Evolutionary conservation across 2,888 invertebrate genomes (phyloP).

Genomic region (Melanostoma scalare): DNA sequence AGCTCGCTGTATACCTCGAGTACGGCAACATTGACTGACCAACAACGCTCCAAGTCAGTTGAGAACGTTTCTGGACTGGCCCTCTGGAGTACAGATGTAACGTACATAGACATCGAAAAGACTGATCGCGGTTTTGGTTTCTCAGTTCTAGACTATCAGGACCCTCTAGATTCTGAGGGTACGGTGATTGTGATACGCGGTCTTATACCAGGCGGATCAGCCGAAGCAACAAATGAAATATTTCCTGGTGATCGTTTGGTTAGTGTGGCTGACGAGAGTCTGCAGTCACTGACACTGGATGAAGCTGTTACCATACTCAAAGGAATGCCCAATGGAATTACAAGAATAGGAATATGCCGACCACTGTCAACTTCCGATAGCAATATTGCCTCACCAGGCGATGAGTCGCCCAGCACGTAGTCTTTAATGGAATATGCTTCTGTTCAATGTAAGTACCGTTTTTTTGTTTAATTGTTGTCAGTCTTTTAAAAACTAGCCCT

Average conservation of each 20-base stretch:
- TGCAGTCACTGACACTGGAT: conserved; percentile 96
- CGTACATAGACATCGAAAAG: conserved; percentile 95
- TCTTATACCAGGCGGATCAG: conserved; percentile 98
- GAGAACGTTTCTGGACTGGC: conserved; percentile 97
- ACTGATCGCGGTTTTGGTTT: conserved; percentile 98
- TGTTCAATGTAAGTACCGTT: conserved; percentile 77
- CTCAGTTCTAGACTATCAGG: conserved; percentile 98
- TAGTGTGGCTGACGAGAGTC: conserved; percentile 94
- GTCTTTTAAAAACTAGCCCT: not conserved
- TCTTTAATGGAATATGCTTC: conserved; percentile 75
- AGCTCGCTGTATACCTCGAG: conserved; percentile 95
- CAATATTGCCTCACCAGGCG: conserved; percentile 81
- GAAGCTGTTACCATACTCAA: conserved; percentile 98
- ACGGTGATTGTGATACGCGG: conserved; percentile 98
- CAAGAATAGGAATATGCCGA: conserved; percentile 95
- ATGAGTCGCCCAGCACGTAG: conserved; percentile 81
- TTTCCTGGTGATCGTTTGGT: conserved; percentile 97
- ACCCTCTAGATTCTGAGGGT: conserved; percentile 96
- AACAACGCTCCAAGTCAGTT: conserved; percentile 93
- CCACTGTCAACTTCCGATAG: conserved; percentile 84
- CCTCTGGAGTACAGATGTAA: conserved; percentile 97
- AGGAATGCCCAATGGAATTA: conserved; percentile 94
- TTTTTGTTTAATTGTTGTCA: not conserved
- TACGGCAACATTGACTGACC: conserved; percentile 89
- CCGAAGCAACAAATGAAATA: conserved; percentile 95